A percentile compares a stretch with the other conserved stretches of the same genome.
Evolutionary conservation across 2,888 invertebrate species (phyloP).

Genomic region (Eupithecia subumbrata): DNA sequence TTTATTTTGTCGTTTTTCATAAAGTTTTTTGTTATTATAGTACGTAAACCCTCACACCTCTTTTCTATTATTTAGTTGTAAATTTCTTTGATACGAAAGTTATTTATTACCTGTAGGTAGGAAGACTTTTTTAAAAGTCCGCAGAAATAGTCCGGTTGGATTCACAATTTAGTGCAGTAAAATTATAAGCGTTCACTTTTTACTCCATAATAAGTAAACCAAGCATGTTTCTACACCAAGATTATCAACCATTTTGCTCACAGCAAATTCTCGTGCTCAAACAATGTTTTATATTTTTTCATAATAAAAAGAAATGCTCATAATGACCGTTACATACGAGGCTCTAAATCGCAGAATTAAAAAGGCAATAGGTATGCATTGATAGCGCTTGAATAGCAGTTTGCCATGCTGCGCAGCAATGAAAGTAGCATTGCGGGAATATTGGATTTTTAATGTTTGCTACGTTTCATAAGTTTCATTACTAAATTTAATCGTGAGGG

Average conservation of each 20-base stretch:
- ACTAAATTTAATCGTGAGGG: background rate
- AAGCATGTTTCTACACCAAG: background rate
- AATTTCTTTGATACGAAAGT: background rate
- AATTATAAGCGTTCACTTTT: background rate
- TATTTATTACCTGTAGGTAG: no score
- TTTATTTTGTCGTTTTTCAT: no score
- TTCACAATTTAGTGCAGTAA: background rate
- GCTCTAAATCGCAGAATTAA: conserved; percentile 38
- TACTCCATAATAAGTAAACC: background rate
- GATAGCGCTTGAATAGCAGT: conserved; percentile 32
- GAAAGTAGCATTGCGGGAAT: background rate
- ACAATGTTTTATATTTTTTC: background rate
- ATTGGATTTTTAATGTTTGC: conserved; percentile 11
- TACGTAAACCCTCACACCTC: no score
- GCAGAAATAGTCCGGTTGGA: no score
- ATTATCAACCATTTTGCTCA: background rate
- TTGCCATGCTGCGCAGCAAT: conserved; percentile 34
- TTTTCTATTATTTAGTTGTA: background rate
- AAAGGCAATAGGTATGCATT: conserved; percentile 32
- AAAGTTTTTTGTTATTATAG: no score
- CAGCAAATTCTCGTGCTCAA: conserved; percentile 3
- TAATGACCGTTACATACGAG: conserved; percentile 39
- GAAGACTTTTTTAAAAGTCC: no score
- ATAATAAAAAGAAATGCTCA: background rate
- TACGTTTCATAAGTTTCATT: conserved; percentile 1